A percentile compares a stretch with the other conserved stretches of the same genome.
Conservation (phyloP, 2,888 invertebrate species). For the Zaprionus bogoriensis region DNA sequence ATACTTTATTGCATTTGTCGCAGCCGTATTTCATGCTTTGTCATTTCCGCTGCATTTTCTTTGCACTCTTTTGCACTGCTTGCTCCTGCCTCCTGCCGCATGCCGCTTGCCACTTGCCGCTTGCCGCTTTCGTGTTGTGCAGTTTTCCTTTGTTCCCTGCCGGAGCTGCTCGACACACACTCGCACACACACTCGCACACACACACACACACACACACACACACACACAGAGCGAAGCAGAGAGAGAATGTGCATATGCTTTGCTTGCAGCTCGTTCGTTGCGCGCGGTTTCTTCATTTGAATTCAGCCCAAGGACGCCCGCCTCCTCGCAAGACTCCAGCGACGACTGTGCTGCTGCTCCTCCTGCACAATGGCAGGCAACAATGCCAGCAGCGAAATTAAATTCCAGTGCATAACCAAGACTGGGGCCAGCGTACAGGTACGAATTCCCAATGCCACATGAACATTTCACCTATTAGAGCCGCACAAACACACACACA, state of each 20-base stretch:
- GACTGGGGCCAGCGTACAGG: conserved; percentile 41
- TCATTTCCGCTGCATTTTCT: conserved; percentile 76
- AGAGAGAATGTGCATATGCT: conserved; percentile 61
- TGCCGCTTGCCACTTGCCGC: not conserved
- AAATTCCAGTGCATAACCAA: conserved; percentile 77
- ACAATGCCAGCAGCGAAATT: conserved; percentile 75
- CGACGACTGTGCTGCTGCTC: conserved; percentile 2
- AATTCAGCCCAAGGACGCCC: conserved; percentile 71
- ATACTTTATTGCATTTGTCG: conserved; percentile 82
- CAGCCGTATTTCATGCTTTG: conserved; percentile 78
- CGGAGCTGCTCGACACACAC: conserved; percentile 2
- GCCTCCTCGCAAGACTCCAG: conserved; percentile 1
- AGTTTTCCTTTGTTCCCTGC: conserved; percentile 35
- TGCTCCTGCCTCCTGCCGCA: not conserved
- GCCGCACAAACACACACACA: conserved; percentile 30
- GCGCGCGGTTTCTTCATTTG: conserved; percentile 75
- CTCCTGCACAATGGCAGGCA: conserved; percentile 52
- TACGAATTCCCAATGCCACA: conserved; percentile 57
- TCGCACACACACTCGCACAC: conserved; percentile 1
- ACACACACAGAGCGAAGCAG: conserved; percentile 1
- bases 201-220: not conserved
- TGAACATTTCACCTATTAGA: conserved; percentile 69
- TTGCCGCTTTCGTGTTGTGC: conserved; percentile 19
- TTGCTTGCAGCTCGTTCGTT: conserved; percentile 36
- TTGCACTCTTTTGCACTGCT: conserved; percentile 42